Evolutionary conservation across 2,888 invertebrate species (phyloP), one percentile per base, ranked within the genome.

Genomic region (Plutella xylostella): DNA sequence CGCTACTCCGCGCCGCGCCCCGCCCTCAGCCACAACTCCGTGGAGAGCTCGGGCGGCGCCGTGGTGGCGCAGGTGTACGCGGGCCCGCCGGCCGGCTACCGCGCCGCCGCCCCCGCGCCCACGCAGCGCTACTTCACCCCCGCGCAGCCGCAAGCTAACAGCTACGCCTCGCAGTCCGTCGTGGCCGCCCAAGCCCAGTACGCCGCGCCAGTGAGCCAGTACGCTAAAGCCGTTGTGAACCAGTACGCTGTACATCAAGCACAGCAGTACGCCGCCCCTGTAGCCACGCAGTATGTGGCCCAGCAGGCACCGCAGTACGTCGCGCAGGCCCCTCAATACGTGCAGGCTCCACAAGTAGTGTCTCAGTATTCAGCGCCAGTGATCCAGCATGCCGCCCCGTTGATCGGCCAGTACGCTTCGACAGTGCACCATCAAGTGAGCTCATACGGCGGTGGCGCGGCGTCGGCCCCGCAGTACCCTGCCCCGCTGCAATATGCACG

Each of bases 11-110:
- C 14, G 28, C 70, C 31, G 58, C 74, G 14, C 72, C 76, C n/a
- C n/a, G n/a, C n/a, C n/a, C n/a, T n/a, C n/a, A n/a, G n/a, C n/a
- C n/a, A n/a, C n/a, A n/a, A n/a, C n/a, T n/a, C n/a, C n/a, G n/a
- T n/a, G n/a, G n/a, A n/a, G n/a, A n/a, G n/a, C n/a, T n/a, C n/a
- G n/a, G n/a, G 73, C 42, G 78, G 72, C n/a, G 78, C 82, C 1
- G 79, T 83, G 1, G 72, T 83, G 1, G 73, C 85, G 17, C 83
- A 83, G 65, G 77, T 82, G n/a, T 75, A 57, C 38, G 69, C 80
- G 4, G 80, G 76, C 39, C 61, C 68, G 1, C 56, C 76, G 22
- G 62, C 68, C n/a, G 61, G 71, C 19, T 83, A 83, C 48, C n/a
- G n/a, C n/a, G 68, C 70, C n/a, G 70, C 73, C 7, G 63, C 78